Base-by-base conservation (phyloP, 1,140 invertebrate species). In the Caerostris darwini region DNA sequence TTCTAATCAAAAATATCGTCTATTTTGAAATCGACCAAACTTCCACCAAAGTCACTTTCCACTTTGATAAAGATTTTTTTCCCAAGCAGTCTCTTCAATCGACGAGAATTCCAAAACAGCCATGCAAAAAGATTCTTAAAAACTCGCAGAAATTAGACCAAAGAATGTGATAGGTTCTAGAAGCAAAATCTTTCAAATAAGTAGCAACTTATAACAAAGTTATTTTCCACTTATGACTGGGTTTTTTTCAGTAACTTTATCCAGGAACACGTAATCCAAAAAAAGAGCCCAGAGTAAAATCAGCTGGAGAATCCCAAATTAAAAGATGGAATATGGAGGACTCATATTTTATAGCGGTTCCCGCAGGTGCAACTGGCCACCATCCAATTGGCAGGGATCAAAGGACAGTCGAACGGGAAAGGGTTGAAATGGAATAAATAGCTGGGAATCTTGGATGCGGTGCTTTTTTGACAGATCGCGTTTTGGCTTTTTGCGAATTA, bases 331-430 rank as follows among this genome's bases (percentile, higher is more conserved):
- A 77, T 77, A 34, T 34, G 34, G 71, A 77, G 71, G 69, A 8
- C 71, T 12, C 14, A 50, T 77, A 12, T 12, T 67, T 17, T 77
- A 77, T 77, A 34, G 53, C 12, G 34, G 50, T 1, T 7, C 7
- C 17, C 17, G 17, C 61, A 64, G 71, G 71, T 77, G 71, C 10
- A 50, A 77, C 71, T 77, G 71, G 71, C 71, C 71, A 53, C 2
- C 71, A 77, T 19, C 71, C 71, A 77, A 34, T 77, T 77, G 71
- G 71, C 71, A 77, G 71, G 34, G 10, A 77, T 77, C 69, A 77
- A 77, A 77, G 69, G 69, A 34, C 12, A 50, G 34, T 77, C 53
- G 10, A 77, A 77, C 10, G 71, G 12, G 34, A 50, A 34, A 77
- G 19, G 71, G 34, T 50, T 7, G 67, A 7, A 71, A 71, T 71